Conservation (phyloP, 2,888 invertebrate genomes). For the Agonum fuliginosum region DNA sequence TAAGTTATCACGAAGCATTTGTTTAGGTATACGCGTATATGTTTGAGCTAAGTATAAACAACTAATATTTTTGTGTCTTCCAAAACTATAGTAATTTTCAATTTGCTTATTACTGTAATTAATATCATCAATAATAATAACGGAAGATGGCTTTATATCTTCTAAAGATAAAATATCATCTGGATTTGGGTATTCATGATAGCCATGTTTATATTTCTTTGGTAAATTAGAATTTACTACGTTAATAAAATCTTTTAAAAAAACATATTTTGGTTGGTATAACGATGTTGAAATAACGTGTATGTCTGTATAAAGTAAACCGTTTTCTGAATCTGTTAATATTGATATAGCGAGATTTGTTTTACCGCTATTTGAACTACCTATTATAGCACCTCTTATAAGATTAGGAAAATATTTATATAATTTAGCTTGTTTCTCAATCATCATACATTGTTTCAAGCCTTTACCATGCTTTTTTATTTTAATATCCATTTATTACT, state of each 20-base stretch:
- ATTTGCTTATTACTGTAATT: constrained; percentile 66
- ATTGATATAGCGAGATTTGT: constrained; percentile 46
- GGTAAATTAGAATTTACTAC: constrained; percentile 55
- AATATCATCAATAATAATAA: constrained; percentile 68
- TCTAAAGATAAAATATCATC: constrained; percentile 61
- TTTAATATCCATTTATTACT: neutral
- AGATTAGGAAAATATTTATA: constrained; percentile 12
- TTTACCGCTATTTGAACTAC: constrained; percentile 54
- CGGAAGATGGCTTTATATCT: constrained; percentile 67
- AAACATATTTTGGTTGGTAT: constrained; percentile 65
- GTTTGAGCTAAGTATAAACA: constrained; percentile 68
- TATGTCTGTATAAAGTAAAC: constrained; percentile 54
- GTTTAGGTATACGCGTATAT: constrained; percentile 68
- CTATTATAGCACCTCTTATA: constrained; percentile 39
- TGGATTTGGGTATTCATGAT: constrained; percentile 59
- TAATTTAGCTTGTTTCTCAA: neutral
- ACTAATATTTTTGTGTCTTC: constrained; percentile 67
- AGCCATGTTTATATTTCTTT: constrained; percentile 62
- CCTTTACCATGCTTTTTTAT: neutral
- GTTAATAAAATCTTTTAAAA: constrained; percentile 60
- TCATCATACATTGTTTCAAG: neutral
- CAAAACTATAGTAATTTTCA: constrained; percentile 66
- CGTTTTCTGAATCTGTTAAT: constrained; percentile 29
- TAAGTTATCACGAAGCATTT: constrained; percentile 67
- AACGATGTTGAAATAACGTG: constrained; percentile 57